Percentiles rank a stretch among this genome's conserved stretches.
These are phyloP conservation scores for Tetragonisca angustula DNA, from an alignment of 2,888 invertebrate species.

Conservation along the genomic window DNA sequence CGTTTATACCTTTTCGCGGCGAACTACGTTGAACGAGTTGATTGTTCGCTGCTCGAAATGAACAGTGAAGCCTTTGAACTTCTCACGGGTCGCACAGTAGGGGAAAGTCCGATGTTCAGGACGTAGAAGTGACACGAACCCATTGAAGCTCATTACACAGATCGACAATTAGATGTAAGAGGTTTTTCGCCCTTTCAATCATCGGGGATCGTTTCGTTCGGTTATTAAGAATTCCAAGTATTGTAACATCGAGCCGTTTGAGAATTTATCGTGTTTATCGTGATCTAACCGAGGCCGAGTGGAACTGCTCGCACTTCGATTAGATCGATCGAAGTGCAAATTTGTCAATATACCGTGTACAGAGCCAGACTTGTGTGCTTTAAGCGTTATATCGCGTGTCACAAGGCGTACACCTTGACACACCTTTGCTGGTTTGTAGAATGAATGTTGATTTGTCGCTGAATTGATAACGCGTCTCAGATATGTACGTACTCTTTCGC, in stretches of 20 bases:
- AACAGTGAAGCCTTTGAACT: slow-evolving; percentile 44
- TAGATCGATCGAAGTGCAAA: slow-evolving; percentile 5
- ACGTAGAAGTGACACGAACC: slow-evolving; percentile 45
- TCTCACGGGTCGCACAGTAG: slow-evolving; percentile 21
- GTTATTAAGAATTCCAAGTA: slow-evolving; percentile 41
- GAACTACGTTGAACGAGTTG: neutral
- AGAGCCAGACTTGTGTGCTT: neutral
- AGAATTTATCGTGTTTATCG: slow-evolving; percentile 14
- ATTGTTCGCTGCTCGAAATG: slow-evolving; percentile 43
- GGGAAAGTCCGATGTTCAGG: slow-evolving; percentile 24
- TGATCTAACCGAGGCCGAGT: slow-evolving; percentile 18
- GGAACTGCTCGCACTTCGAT: slow-evolving; percentile 7
- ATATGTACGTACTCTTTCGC: neutral
- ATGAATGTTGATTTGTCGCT: too few species aligned
- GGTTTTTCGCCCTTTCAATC: slow-evolving; percentile 55
- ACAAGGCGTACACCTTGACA: neutral
- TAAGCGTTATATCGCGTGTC: neutral
- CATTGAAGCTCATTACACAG: slow-evolving; percentile 64
- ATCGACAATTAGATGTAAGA: slow-evolving; percentile 71
- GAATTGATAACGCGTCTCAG: neutral
- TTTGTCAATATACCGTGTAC: neutral
- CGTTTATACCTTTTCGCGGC: neutral
- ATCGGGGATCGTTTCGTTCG: slow-evolving; percentile 33
- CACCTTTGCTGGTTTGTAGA: neutral
- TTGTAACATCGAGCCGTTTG: neutral